A percentile compares a stretch with the other conserved stretches of the same genome.
phyloP scores from a whole-genome alignment of 2,888 invertebrate genomes.

The Phengaris alcon region DNA sequence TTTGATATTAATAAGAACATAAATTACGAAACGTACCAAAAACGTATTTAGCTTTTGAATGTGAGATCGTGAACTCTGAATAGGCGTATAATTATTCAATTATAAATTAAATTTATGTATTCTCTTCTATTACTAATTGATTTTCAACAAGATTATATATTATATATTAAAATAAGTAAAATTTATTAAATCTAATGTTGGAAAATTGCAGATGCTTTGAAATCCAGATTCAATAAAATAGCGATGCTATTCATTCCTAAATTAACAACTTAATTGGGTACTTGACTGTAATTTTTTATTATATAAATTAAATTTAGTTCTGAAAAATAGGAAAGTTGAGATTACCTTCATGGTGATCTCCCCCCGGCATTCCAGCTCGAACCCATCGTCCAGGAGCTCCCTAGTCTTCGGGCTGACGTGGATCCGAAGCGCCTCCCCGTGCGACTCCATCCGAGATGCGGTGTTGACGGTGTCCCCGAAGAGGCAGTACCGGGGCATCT shows the following conservation, averaged over 20 bases:
- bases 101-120: neutral
- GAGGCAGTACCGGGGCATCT: conserved; percentile 96
- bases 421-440: conserved; percentile 92
- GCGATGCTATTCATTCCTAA: neutral
- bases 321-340: too few relatives aligned
- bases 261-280: neutral
- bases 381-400: conserved; percentile 90
- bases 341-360: conserved; percentile 94
- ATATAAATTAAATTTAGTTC: too few relatives aligned
- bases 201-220: neutral
- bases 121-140: neutral
- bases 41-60: neutral
- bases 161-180: neutral
- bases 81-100: neutral
- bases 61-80: neutral
- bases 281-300: too few relatives aligned
- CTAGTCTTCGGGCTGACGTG: conserved; percentile 95
- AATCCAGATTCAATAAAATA: neutral
- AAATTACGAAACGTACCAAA: neutral
- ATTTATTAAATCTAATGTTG: neutral
- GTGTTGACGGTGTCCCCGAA: conserved; percentile 97
- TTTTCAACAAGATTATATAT: neutral
- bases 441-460: conserved; percentile 94
- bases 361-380: conserved; percentile 90
- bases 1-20: neutral